Evolutionary conservation across 2,797 vertebrate species (phyloP).

Genomic region (Delichon dasypus): DNA sequence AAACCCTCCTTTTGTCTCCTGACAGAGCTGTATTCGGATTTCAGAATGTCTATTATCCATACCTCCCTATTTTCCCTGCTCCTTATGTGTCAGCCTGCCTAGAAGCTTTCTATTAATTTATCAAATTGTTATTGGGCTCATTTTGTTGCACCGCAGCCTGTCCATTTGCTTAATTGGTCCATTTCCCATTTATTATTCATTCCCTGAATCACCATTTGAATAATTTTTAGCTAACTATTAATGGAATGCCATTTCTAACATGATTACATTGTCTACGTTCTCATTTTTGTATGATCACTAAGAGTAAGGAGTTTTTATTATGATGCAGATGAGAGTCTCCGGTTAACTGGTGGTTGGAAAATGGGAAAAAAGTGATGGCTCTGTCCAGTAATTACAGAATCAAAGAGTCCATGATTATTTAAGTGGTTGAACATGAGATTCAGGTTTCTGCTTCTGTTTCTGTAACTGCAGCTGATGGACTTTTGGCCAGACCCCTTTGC

Average conservation of each 20-base stretch:
- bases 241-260: slow-evolving; percentile 1
- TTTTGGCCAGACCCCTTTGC: background rate
- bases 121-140: background rate
- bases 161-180: slow-evolving; percentile 1
- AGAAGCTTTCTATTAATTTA: slow-evolving; percentile 19
- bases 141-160: background rate
- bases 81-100: background rate
- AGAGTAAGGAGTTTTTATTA: background rate
- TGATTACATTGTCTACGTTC: background rate
- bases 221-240: slow-evolving; percentile 42
- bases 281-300: background rate
- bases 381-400: background rate
- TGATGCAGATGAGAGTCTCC: background rate
- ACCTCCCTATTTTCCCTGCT: background rate
- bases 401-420: background rate
- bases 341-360: background rate
- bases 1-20: background rate
- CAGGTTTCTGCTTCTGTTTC: background rate
- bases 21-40: background rate
- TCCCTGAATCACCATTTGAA: background rate
- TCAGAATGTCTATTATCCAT: background rate
- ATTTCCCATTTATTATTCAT: slow-evolving; percentile 19
- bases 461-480: background rate
- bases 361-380: background rate
- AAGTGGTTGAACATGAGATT: background rate